phyloP scores from a whole-genome alignment of 2,888 invertebrate genomes.

The Andrena bicolor region DNA sequence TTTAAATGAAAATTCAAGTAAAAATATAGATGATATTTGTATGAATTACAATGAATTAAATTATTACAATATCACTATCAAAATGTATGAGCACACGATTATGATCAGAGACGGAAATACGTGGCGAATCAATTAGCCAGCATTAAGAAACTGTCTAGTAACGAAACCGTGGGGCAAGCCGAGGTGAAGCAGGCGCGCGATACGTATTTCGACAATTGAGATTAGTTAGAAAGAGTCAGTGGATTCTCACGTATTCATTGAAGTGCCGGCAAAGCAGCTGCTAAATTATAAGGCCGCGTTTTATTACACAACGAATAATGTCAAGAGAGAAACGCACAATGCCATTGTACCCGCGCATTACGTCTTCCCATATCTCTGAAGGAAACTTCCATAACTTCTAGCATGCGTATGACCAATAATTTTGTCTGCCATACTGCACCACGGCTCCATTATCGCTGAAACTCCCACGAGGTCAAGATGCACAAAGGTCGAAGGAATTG shows the following conservation, averaged over 20 bases:
- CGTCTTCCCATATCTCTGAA: slow-evolving; percentile 32
- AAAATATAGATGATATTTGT: too few relatives aligned
- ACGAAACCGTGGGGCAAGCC: neutral
- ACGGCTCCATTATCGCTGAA: neutral
- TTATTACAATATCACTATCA: too few relatives aligned
- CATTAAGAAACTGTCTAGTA: slow-evolving; percentile 13
- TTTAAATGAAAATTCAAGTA: too few relatives aligned
- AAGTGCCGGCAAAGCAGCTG: neutral
- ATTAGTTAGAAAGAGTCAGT: slow-evolving; percentile 32
- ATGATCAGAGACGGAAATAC: neutral
- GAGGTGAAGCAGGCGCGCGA: neutral
- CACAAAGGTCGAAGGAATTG: too few relatives aligned
- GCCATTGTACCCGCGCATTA: slow-evolving; percentile 37
- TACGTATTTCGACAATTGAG: slow-evolving; percentile 23
- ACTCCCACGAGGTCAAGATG: too few relatives aligned
- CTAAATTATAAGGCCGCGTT: slow-evolving; percentile 37
- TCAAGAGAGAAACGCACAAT: slow-evolving; percentile 29
- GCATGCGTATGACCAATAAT: slow-evolving; percentile 19
- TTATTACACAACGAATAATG: slow-evolving; percentile 32
- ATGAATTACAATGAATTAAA: too few relatives aligned
- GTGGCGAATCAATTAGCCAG: neutral
- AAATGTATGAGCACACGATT: too few relatives aligned
- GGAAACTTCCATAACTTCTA: slow-evolving; percentile 6
- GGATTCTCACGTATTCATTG: slow-evolving; percentile 47
- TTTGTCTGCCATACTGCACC: slow-evolving; percentile 10